Evolutionary conservation across 2,113 vertebrate genomes (phyloP).

Genomic region (Piaya cayana): DNA sequence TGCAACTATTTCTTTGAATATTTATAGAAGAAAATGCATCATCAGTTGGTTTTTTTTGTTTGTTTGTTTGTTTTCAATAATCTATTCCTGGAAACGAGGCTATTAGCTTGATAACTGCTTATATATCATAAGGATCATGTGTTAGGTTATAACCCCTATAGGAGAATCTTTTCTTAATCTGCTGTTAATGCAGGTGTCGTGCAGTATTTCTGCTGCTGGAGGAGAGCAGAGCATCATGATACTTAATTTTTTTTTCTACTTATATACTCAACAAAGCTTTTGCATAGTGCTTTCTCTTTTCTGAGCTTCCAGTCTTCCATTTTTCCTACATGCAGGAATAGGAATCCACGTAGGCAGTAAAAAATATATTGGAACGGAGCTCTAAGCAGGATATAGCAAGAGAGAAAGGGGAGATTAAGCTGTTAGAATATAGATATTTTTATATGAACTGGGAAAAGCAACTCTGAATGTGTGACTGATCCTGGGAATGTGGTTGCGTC

Average conservation of each 20-base stretch:
- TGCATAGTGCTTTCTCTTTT: not conserved
- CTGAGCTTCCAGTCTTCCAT: not conserved
- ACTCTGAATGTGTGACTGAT: not conserved
- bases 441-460: not conserved
- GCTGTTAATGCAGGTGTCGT: not conserved
- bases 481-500: not conserved
- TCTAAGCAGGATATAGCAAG: not conserved
- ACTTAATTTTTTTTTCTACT: not conserved
- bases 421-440: not conserved
- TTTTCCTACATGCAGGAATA: not conserved
- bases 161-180: not conserved
- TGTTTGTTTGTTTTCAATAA: not conserved
- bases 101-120: not conserved
- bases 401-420: not conserved
- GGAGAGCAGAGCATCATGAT: not conserved
- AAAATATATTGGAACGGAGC: not conserved
- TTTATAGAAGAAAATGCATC: not conserved
- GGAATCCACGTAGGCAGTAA: not conserved
- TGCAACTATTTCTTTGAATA: not conserved
- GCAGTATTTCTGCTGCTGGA: not conserved
- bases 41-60: not conserved
- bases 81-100: not conserved
- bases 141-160: too few relatives aligned
- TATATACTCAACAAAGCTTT: not conserved
- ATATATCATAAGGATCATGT: too few relatives aligned